Evolutionary conservation across 2,113 vertebrate species (phyloP).

Genomic region (Collichthys lucidus): DNA sequence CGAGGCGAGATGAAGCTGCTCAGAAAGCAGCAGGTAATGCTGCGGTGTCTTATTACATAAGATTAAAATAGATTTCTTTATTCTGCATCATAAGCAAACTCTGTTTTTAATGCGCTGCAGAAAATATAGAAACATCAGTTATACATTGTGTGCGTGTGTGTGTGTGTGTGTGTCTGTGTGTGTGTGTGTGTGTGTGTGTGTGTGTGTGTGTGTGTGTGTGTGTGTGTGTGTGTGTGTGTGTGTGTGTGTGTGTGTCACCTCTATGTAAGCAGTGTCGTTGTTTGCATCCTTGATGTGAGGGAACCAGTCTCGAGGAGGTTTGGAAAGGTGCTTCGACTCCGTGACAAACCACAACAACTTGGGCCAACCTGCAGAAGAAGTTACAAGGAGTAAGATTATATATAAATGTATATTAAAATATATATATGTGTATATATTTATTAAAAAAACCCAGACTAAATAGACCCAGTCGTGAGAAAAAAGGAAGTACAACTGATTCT

Average conservation of each 20-base stretch:
- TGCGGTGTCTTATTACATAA: too few relatives aligned
- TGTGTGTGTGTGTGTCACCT: conserved; percentile 81
- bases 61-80: background rate
- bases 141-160: too few relatives aligned
- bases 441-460: background rate
- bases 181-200: too few relatives aligned
- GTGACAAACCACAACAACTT: conserved; percentile 98
- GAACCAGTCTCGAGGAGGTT: conserved; percentile 98
- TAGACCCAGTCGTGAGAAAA: background rate
- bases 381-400: background rate
- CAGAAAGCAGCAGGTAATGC: background rate
- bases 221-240: background rate
- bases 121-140: background rate
- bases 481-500: background rate
- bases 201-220: background rate
- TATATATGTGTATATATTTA: too few relatives aligned
- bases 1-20: background rate
- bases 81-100: background rate
- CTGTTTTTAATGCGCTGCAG: background rate
- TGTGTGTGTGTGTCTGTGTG: background rate
- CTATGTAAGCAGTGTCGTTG: conserved; percentile 98
- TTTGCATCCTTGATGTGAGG: conserved; percentile 99
- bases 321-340: conserved; percentile 97
- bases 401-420: too few relatives aligned
- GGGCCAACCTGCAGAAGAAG: conserved; percentile 89